Conservation (phyloP, 2,113 vertebrate species). For the Anser cygnoides region DNA sequence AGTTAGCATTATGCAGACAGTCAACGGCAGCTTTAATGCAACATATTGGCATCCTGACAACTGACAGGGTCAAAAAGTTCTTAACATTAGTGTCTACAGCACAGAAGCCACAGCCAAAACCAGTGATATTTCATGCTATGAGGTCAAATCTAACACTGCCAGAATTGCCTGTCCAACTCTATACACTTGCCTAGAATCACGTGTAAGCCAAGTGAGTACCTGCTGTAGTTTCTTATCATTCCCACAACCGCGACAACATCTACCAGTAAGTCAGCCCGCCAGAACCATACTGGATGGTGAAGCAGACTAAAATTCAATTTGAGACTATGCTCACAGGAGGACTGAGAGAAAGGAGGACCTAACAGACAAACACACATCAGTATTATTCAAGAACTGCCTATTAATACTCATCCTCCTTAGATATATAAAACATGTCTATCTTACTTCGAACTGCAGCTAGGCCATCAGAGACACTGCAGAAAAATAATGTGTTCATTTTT, state of each 20-base stretch:
- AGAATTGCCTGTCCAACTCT: not conserved
- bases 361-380: too few species aligned
- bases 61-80: accelerated
- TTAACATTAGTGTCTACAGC: accelerated
- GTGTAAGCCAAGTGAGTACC: not conserved
- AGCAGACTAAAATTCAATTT: not conserved
- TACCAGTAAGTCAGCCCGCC: not conserved
- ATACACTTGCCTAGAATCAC: accelerated
- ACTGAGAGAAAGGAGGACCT: not conserved
- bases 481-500: not conserved
- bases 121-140: accelerated
- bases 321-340: not conserved
- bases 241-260: accelerated
- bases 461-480: not conserved
- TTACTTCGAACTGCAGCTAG: not conserved
- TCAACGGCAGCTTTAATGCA: accelerated
- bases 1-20: not conserved
- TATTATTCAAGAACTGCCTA: not conserved
- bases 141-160: not conserved
- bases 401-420: not conserved
- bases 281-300: not conserved
- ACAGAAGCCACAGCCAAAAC: not conserved
- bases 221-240: accelerated
- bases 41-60: accelerated
- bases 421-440: accelerated